Conservation (phyloP, 1,140 invertebrate species). For the Bombus difficillimus region DNA sequence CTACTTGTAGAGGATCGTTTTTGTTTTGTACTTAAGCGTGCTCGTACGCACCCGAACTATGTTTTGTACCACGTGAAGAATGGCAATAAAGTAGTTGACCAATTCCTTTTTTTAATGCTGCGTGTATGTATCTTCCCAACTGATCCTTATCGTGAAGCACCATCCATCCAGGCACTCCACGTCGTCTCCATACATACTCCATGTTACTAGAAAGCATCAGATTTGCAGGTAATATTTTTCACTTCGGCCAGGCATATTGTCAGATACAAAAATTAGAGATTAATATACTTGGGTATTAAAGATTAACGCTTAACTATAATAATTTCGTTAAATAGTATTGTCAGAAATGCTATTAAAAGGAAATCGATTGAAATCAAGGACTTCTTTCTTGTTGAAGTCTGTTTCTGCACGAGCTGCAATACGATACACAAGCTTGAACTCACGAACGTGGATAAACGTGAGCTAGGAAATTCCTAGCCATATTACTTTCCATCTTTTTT, state of each 20-base stretch:
- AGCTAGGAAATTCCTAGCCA: not conserved
- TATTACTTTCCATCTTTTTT: not conserved
- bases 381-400: not conserved
- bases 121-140: not conserved
- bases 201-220: no score
- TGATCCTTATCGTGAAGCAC: not conserved
- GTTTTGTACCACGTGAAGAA: conserved; percentile 58
- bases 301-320: not conserved
- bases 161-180: not conserved
- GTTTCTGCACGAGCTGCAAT: not conserved
- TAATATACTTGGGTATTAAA: no score
- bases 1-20: conserved; percentile 46
- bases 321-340: not conserved
- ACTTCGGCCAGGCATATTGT: no score
- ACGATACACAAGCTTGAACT: no score
- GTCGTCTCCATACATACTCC: no score
- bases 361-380: not conserved
- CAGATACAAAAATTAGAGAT: no score
- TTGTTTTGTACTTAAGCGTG: conserved; percentile 60
- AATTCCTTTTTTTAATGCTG: conserved; percentile 53
- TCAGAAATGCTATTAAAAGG: not conserved
- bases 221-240: no score
- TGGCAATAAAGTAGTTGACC: conserved; percentile 59
- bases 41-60: conserved; percentile 50
- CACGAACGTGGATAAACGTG: no score